These are phyloP conservation scores for Drosophila elegans DNA, from an alignment of 1,140 invertebrate genomes.

Conservation along the genomic window DNA sequence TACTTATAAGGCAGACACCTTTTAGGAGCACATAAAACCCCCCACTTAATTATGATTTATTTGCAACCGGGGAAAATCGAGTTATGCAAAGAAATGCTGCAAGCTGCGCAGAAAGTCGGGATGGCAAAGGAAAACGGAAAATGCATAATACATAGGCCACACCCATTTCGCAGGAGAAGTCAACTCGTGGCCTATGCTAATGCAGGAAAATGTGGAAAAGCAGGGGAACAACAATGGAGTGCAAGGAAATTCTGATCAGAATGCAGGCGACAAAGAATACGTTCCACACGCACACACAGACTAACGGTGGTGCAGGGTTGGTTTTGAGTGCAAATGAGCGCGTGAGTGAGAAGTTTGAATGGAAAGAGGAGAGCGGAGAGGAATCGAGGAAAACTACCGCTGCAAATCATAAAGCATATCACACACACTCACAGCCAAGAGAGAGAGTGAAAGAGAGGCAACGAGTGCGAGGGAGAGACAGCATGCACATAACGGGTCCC, in stretches of 20 bases:
- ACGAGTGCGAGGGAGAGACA: constrained; percentile 9
- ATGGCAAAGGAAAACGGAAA: neutral
- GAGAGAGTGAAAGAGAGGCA: neutral
- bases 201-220: constrained; percentile 44
- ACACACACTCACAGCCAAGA: constrained; percentile 2
- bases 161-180: constrained; percentile 57
- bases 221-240: constrained; percentile 52
- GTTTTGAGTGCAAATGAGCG: constrained; percentile 18
- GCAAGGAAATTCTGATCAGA: constrained; percentile 46
- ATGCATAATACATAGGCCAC: constrained; percentile 57
- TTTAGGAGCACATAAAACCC: constrained; percentile 4
- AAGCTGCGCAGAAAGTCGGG: constrained; percentile 27
- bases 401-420: constrained; percentile 55
- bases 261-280: constrained; percentile 54
- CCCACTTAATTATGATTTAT: constrained; percentile 47
- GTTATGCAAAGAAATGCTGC: constrained; percentile 21
- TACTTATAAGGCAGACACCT: constrained; percentile 19
- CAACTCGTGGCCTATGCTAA: constrained; percentile 58
- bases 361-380: constrained; percentile 15
- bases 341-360: constrained; percentile 25
- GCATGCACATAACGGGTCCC: constrained; percentile 39
- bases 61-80: constrained; percentile 2
- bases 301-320: constrained; percentile 49
- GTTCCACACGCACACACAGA: constrained; percentile 37
- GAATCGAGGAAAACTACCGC: constrained; percentile 46